A percentile compares a stretch with the other conserved stretches of the same genome.
Evolutionary conservation across 2,797 vertebrate genomes (phyloP).

Genomic region (Pipistrellus pygmaeus): DNA sequence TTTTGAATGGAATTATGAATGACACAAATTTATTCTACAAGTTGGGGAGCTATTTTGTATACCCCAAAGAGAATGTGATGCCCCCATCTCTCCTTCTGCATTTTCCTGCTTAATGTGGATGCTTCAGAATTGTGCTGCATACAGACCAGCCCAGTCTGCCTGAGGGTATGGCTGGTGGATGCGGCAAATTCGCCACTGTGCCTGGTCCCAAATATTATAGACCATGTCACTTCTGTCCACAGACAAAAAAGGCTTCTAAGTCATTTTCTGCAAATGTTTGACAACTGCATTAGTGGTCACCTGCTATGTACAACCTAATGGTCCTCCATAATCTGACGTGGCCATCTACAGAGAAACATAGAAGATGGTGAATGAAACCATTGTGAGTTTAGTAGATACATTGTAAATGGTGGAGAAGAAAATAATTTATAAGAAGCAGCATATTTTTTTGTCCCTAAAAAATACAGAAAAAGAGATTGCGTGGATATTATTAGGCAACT

Average conservation of each 20-base stretch:
- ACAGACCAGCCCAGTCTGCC: not conserved
- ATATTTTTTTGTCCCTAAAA: not conserved
- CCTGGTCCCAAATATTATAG: not conserved
- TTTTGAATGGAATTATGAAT: constrained; percentile 9
- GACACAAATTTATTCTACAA: not conserved
- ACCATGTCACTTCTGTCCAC: not conserved
- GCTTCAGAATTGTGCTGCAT: not conserved
- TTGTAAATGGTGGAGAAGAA: not conserved
- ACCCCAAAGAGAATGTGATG: not conserved
- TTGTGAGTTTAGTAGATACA: constrained; percentile 8
- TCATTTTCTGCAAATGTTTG: not conserved
- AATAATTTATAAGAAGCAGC: not conserved
- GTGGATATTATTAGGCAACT: not conserved
- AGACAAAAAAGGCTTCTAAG: not conserved
- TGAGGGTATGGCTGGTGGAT: not conserved
- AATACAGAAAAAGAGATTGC: not conserved
- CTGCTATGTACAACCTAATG: not conserved
- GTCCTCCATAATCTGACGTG: constrained; percentile 12
- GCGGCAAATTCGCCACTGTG: not conserved
- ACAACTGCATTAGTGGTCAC: not conserved
- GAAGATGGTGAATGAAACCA: not conserved
- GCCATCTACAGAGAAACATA: not conserved
- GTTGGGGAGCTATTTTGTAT: constrained; percentile 1
- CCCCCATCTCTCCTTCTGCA: not conserved
- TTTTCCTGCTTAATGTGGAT: not conserved